Percentiles rank a stretch among this genome's conserved stretches.
Conservation (phyloP, 1,140 invertebrate genomes). For the Pomacea maculata region DNA sequence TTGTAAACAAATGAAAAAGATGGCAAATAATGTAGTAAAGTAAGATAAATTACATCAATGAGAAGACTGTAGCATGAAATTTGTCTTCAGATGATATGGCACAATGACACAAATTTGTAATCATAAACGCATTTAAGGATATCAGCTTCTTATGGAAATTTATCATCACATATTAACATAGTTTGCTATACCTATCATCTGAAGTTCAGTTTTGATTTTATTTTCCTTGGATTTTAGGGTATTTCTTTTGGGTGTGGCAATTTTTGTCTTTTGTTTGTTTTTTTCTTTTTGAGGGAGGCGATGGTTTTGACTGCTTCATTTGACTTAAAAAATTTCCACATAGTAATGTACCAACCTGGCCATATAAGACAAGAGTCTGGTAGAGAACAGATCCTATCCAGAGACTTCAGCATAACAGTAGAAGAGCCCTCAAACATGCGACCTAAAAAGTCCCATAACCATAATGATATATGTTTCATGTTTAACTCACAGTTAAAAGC, state of each 20-base stretch:
- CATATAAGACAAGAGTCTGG: slow-evolving; percentile 46
- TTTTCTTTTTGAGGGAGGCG: too few relatives aligned
- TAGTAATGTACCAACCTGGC: slow-evolving; percentile 46
- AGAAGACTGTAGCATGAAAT: background rate
- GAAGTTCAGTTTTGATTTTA: too few relatives aligned
- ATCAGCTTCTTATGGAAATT: too few relatives aligned
- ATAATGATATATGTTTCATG: background rate
- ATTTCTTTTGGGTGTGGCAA: too few relatives aligned
- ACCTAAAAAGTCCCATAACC: slow-evolving; percentile 37
- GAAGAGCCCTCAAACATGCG: slow-evolving; percentile 54
- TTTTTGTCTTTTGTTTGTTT: background rate
- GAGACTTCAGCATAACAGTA: slow-evolving; percentile 48
- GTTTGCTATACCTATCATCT: too few relatives aligned
- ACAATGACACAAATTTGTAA: background rate
- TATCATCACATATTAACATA: background rate
- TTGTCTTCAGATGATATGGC: background rate
- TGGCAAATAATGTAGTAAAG: background rate
- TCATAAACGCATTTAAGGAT: background rate
- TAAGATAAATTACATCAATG: background rate
- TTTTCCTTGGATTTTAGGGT: too few relatives aligned
- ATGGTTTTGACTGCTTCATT: background rate
- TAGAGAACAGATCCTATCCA: slow-evolving; percentile 43
- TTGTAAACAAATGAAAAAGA: background rate
- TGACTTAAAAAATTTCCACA: background rate
- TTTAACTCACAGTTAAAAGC: background rate